Percentiles rank a stretch among this genome's conserved stretches.
Conservation (phyloP, 2,888 invertebrate species). For the Doris montereyensis region DNA sequence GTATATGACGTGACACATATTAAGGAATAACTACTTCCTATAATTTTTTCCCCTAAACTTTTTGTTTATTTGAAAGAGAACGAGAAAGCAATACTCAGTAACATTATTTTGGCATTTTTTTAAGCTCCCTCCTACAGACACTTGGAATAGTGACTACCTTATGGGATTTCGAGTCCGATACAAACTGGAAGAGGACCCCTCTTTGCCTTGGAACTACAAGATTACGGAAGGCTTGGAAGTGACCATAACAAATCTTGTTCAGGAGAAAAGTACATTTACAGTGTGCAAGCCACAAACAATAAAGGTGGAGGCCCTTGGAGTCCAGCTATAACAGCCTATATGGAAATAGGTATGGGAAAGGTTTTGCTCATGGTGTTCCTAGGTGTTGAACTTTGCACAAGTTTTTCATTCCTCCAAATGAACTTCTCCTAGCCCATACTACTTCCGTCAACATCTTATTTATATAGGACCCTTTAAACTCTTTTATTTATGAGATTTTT, state of each 20-base stretch:
- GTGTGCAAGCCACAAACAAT: constrained; percentile 95
- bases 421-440: neutral
- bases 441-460: neutral
- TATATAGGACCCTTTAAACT: neutral
- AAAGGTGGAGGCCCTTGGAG: constrained; percentile 85
- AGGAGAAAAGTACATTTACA: constrained; percentile 81
- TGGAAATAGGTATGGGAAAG: constrained; percentile 60
- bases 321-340: constrained; percentile 46
- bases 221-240: constrained; percentile 27
- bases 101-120: too few relatives aligned
- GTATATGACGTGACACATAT: too few relatives aligned
- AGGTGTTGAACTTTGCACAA: too few relatives aligned
- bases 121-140: constrained; percentile 47
- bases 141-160: constrained; percentile 52
- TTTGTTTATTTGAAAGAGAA: too few relatives aligned
- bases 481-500: too few relatives aligned
- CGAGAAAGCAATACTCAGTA: too few relatives aligned
- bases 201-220: constrained; percentile 43
- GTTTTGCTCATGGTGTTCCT: too few relatives aligned
- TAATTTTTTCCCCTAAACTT: too few relatives aligned
- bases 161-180: constrained; percentile 48
- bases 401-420: neutral
- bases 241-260: constrained; percentile 41
- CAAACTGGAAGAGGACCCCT: constrained; percentile 38
- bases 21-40: too few relatives aligned